Base-by-base conservation (phyloP, 2,888 invertebrate species). In the Lamproptera curius region DNA sequence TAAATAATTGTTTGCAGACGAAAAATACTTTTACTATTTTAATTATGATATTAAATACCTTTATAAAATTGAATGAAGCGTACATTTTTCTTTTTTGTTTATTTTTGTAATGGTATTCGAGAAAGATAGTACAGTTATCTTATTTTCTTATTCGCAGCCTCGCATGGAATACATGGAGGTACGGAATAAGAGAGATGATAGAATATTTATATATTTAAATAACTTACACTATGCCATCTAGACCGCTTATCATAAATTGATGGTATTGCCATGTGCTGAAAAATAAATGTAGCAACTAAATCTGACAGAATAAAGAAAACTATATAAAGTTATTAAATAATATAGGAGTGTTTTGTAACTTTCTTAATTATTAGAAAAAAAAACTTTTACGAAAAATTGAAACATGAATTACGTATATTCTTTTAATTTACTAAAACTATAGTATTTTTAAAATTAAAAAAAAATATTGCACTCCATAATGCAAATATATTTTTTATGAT, bases 211-310 rank as follows among this genome's bases (percentile, higher is more conserved):
- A 11, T 41, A 36, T 42, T 36, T 23, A 35, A 42, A 35, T 42
- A 36, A 2, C 26, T 42, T 15, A 23, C 16, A 36, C 26, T 23
- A 36, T 16, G 26, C 5, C 26, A 42, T 42, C 42, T 16, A 15
- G 16, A 36, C 26, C 11, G 16, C 36, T 42, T 42, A 42, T 36
- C 42, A 36, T 42, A 42, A 35, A 36, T 42, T 42, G 35, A 42
- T 42, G 16, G 42, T 26, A 40, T 15, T 31, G 15, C 40, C 23
- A 13, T 16, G 9, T 13, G 26, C 11, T 16, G 28, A 15, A 20
- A 13, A 17, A 42, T 31, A 42, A 36, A 28, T 23, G 28, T 10
- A 10, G 28, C 20, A 20, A 20, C 20, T 5, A 3, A 20, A n/a
- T n/a, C n/a, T n/a, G n/a, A n/a, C n/a, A n/a, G n/a, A n/a, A n/a